Evolutionary conservation across 2,888 invertebrate species (phyloP).

Genomic region (Anarsia innoxiella): DNA sequence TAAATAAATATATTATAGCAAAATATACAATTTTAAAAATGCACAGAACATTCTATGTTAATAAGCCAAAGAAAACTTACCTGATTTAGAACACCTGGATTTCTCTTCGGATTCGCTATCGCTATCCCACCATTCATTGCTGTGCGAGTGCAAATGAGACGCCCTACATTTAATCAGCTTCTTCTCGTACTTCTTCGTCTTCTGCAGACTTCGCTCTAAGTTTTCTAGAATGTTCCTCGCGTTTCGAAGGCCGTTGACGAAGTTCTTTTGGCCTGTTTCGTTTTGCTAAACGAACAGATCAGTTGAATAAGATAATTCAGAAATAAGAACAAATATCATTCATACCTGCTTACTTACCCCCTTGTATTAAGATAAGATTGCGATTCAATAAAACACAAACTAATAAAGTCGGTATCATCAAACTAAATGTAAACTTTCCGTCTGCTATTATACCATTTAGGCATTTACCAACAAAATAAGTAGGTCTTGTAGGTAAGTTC

Average conservation of each 20-base stretch:
- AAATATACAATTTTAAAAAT: too few relatives aligned
- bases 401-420: too few relatives aligned
- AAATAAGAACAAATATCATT: too few relatives aligned
- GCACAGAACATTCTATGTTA: not conserved
- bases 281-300: too few relatives aligned
- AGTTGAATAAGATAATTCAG: constrained; percentile 8
- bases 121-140: constrained; percentile 36
- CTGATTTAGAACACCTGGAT: constrained; percentile 23
- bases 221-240: constrained; percentile 39
- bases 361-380: too few relatives aligned
- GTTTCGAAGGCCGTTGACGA: constrained; percentile 43
- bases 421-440: too few relatives aligned
- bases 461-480: too few relatives aligned
- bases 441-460: too few relatives aligned
- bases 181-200: constrained; percentile 46
- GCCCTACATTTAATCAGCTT: constrained; percentile 40
- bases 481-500: too few relatives aligned
- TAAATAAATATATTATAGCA: too few relatives aligned
- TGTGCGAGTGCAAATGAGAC: constrained; percentile 39
- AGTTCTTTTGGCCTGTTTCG: constrained; percentile 31
- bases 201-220: constrained; percentile 45
- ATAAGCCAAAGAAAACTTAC: constrained; percentile 12
- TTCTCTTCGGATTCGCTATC: constrained; percentile 28
- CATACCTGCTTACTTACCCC: too few relatives aligned
- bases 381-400: too few relatives aligned